A percentile compares a stretch with the other conserved stretches of the same genome.
Conservation (phyloP, 2,888 invertebrate species). For the Steinernema scapterisci region DNA sequence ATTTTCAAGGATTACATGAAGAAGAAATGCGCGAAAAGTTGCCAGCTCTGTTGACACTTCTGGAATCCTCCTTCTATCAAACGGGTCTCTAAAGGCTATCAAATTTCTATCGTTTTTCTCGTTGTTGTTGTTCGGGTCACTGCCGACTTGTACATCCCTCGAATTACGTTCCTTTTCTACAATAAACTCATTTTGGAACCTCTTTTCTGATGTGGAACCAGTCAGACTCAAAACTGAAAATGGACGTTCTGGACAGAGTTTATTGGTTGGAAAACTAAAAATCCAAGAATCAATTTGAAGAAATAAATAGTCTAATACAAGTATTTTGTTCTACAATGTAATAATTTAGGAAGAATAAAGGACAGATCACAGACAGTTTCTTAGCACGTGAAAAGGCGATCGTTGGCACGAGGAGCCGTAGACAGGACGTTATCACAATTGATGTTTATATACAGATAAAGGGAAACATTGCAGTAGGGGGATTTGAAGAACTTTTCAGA, state of each 20-base stretch:
- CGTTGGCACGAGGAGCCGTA: conserved; percentile 19
- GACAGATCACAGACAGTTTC: conserved; percentile 17
- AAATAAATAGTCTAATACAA: not conserved
- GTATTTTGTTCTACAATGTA: not conserved
- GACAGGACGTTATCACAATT: not conserved
- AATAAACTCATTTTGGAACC: too few relatives aligned
- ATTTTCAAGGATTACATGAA: conserved; percentile 64
- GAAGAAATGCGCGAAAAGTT: conserved; percentile 59
- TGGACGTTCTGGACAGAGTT: too few relatives aligned
- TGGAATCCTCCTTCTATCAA: not conserved
- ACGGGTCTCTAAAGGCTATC: conserved; percentile 3
- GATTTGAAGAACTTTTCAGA: not conserved
- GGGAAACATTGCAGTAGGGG: too few relatives aligned
- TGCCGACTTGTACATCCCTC: not conserved
- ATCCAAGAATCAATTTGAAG: too few relatives aligned
- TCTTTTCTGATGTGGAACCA: too few relatives aligned
- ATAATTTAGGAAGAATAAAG: not conserved
- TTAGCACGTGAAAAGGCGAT: too few relatives aligned
- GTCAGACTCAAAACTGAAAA: too few relatives aligned
- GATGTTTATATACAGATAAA: conserved; percentile 25
- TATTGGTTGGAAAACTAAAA: too few relatives aligned
- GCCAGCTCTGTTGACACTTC: conserved; percentile 45
- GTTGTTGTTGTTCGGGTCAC: not conserved
- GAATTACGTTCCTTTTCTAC: not conserved
- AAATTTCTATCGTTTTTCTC: conserved; percentile 8